phyloP scores from a whole-genome alignment of 2,797 vertebrate genomes.

The Coregonus suidteri region DNA sequence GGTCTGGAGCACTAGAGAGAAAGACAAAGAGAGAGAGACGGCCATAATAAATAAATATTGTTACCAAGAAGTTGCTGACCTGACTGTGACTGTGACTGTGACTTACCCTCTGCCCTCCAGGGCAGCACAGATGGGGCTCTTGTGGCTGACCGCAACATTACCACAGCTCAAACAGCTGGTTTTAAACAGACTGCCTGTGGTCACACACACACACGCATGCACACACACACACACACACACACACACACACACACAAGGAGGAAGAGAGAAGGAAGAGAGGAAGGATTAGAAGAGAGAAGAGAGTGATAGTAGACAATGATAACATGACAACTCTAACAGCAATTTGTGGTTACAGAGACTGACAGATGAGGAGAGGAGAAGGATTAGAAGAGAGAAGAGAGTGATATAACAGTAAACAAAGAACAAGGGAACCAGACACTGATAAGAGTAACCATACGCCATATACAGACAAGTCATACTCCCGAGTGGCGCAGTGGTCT shows the following conservation, averaged over 20 bases:
- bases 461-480: neutral
- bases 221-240: no score
- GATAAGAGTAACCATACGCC: neutral
- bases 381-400: neutral
- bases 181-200: slow-evolving; percentile 90
- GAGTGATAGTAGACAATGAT: neutral
- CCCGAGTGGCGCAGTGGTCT: no score
- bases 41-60: neutral
- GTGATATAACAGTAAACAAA: neutral
- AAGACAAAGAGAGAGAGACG: neutral
- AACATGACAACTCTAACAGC: no score
- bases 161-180: slow-evolving; percentile 91
- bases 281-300: neutral
- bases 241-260: no score
- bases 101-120: slow-evolving; percentile 91
- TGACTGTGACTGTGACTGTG: neutral
- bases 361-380: neutral
- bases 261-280: neutral
- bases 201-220: neutral
- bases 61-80: neutral
- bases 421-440: neutral
- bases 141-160: slow-evolving; percentile 82
- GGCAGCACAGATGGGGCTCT: slow-evolving; percentile 88
- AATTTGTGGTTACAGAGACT: slow-evolving; percentile 49
- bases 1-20: slow-evolving; percentile 84